Base-by-base conservation (phyloP, 2,797 vertebrate species). In the Jordanella pulchra region DNA sequence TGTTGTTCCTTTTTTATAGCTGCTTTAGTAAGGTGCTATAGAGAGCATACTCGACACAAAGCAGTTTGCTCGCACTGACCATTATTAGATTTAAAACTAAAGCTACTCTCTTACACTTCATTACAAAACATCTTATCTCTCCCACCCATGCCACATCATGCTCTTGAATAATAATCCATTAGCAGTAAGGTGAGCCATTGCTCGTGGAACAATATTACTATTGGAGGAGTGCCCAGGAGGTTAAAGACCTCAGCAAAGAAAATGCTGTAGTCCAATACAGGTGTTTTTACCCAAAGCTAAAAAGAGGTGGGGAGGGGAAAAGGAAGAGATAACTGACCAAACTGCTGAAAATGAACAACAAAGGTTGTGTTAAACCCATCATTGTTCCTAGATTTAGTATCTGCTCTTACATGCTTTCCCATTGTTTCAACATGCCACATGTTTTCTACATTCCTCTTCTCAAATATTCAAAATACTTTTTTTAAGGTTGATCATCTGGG, bases 151-250 rank as follows among this genome's bases (percentile, higher is more conserved):
- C 28, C 13, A 42, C 23, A 28, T 32, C 23, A 1, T 21, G 25
- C 32, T 10, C 48, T 32, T 67, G 60, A 72, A 74, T 84, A 53
- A 80, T 82, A 64, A 88, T 82, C 73, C 79, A 71, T 67, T 56
- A 74, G 63, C 5, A 4, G 71, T 82, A 77, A 67, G 65, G 72
- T 87, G 82, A 89, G 77, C 88, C 47, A 50, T 72, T 84, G 84
- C 79, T 77, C 79, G 71, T 35, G 4, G 50, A 32, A 54, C 76
- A 51, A 89, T 88, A 83, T 87, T 69, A 69, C 78, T 87, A 88
- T 91, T 89, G 80, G 81, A 91, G 73, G 65, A 80, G 70, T 77
- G 45, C 71, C 53, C 67, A 68, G 67, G 68, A 72, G 77, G 45
- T 75, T 71, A 56, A 72, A 65, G 72, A 56, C 44, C 58, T 71